These are phyloP conservation scores for Protobothrops mucrosquamatus DNA, from an alignment of 2,113 vertebrate genomes.

Conservation along the genomic window DNA sequence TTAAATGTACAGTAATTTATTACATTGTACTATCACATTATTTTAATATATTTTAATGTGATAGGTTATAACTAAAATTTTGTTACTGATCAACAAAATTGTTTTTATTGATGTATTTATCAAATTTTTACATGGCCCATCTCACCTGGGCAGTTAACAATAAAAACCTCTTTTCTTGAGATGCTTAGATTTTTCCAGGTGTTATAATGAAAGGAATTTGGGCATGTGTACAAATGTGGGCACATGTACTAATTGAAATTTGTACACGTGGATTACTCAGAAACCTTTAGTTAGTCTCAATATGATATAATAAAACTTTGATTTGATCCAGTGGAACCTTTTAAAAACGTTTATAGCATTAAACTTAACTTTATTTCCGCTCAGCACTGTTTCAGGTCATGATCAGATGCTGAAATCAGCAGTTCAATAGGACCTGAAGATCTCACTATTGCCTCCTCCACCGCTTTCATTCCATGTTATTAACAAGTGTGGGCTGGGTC, in stretches of 20 bases:
- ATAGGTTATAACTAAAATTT: background rate
- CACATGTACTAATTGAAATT: background rate
- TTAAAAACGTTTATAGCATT: background rate
- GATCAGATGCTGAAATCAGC: background rate
- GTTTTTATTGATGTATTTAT: background rate
- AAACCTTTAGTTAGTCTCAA: background rate
- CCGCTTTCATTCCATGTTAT: background rate
- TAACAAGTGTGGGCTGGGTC: background rate
- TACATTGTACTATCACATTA: background rate
- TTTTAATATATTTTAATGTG: background rate
- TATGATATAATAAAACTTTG: background rate
- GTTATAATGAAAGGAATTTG: background rate
- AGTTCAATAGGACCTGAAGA: background rate
- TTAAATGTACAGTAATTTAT: background rate
- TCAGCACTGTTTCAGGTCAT: background rate
- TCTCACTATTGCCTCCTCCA: background rate
- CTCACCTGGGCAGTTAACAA: background rate
- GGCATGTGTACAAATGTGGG: no score
- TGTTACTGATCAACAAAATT: background rate
- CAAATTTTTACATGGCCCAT: background rate
- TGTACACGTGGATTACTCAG: background rate
- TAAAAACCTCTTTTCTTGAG: background rate
- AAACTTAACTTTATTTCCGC: background rate
- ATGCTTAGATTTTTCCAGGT: background rate
- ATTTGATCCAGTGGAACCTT: background rate